Evolutionary conservation across 1,140 invertebrate genomes (phyloP), one percentile per base, ranked within the genome.

Genomic region (Orius laevigatus): DNA sequence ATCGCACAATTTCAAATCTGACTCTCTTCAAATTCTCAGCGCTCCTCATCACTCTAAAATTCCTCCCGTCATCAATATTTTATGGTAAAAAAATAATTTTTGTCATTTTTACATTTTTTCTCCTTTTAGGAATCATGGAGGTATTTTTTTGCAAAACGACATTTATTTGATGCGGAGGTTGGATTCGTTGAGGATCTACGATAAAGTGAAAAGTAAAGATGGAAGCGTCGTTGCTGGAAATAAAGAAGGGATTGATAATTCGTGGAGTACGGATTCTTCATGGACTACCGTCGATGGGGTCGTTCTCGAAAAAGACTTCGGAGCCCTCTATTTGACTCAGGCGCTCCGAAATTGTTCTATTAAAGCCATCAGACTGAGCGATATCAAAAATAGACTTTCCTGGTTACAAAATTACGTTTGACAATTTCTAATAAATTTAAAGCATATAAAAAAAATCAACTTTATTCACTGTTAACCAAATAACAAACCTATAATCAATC

Each of bases 351-450:
- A 49, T 25, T 49, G 48, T 16, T 15, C 48, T 5, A 31, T 40
- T 9, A 31, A 20, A 42, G 48, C 48, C 9, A 39, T 49, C 2
- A 16, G 48, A 16, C 34, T 47, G 31, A 18, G 33, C 16, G n/a
- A 25, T 8, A 25, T 4, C 8, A 3, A 25, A 25, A 25, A 25
- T 25, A 25, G 25, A 25, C 25, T 49, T 49, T 49, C 20, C 35
- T 49, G n/a, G 40, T 31, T 49, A 19, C 36, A 35, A 1, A 44
- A 49, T 49, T 49, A 43, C 43, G 40, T 49, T 49, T 39, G 10
- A 40, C 38, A 49, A 49, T 10, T 49, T 32, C 43, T 18, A 32
- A 34, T 44, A 20, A 34, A 41, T 36, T 49, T 49, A 44, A 32
- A 43, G n/a, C n/a, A n/a, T n/a, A n/a, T n/a, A n/a, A n/a, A n/a